Evolutionary conservation across 92 coral and sea anemone species (phyloP).

Genomic region (Parazoanthus darwini): DNA sequence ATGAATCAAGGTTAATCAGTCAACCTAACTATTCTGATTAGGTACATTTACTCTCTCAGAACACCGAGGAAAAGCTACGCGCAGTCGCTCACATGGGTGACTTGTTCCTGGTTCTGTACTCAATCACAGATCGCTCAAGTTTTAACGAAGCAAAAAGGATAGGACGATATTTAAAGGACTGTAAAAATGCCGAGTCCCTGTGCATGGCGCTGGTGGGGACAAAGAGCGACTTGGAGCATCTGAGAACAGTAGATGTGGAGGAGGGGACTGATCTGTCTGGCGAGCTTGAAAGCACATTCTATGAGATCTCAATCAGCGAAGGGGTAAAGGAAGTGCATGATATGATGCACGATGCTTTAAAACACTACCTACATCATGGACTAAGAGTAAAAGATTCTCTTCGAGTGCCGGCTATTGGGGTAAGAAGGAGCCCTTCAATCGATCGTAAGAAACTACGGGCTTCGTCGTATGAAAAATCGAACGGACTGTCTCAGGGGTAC

Average conservation of each 20-base stretch:
- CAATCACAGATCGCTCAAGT: constrained; percentile 68
- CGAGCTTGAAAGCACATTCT: constrained; percentile 61
- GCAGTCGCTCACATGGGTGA: constrained; percentile 57
- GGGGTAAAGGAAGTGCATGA: constrained; percentile 64
- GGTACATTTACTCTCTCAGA: constrained; percentile 29
- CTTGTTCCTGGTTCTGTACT: constrained; percentile 57
- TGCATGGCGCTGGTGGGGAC: constrained; percentile 65
- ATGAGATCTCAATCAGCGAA: constrained; percentile 66
- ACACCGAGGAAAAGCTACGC: constrained; percentile 62
- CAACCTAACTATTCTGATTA: no score
- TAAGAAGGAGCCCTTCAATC: constrained; percentile 46
- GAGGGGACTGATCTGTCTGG: constrained; percentile 60
- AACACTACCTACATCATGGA: constrained; percentile 43
- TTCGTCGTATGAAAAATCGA: constrained; percentile 28
- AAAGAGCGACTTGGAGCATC: constrained; percentile 66
- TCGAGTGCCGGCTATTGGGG: constrained; percentile 51
- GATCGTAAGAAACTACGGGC: constrained; percentile 37
- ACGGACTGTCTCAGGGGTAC: not conserved
- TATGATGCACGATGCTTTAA: constrained; percentile 53
- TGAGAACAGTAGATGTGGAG: constrained; percentile 60
- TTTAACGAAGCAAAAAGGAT: constrained; percentile 67
- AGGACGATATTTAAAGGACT: constrained; percentile 56
- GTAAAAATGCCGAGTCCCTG: constrained; percentile 55
- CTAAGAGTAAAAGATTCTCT: constrained; percentile 50
- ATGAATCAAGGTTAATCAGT: no score